Evolutionary conservation across 2,113 vertebrate genomes (phyloP), one percentile per base, ranked within the genome.

Genomic region (Rallus limicola): DNA sequence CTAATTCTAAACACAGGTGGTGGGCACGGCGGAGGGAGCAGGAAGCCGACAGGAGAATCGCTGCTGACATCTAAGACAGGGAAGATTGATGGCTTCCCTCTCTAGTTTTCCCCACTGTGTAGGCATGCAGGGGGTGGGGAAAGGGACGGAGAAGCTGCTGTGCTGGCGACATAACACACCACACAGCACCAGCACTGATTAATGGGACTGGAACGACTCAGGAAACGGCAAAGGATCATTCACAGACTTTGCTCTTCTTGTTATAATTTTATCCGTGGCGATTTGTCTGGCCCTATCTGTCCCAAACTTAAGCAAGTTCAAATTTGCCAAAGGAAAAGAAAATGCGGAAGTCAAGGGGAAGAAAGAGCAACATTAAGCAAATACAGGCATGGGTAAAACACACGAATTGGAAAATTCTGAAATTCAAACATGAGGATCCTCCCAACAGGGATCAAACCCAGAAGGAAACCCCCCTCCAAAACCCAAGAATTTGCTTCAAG

Each of bases 81-180:
- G 96, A 99, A 99, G 99, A 99, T 99, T 99, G 99, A 99, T 99
- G 99, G 99, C 96, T 99, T 99, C 99, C 99, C 99, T 98, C 98
- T 98, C 98, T 97, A 98, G 97, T 98, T 99, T 96, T 97, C 97
- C 99, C 98, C 98, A 99, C 97, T 98, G 99, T 96, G 98, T 95
- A 63, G 97, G 98, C 98, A 98, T 78, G 86, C 97, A 94, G 96
- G 98, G 98, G 95, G 98, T 98, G 94, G 97, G 96, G 97, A 98
- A 98, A 98, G 97, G 96, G 96, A 97, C 10, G 87, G 95, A 97
- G 97, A 92, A 93, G 97, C 97, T 34, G 96, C 98, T 96, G 97
- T 92, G 98, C 97, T 79, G 94, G 97, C 98, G 98, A 99, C 98
- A 98, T 97, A 98, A 97, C 96, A 98, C 98, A 98, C 98, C 98